Evolutionary conservation across 2,888 invertebrate genomes (phyloP).

Genomic region (Diachrysia chrysitis): DNA sequence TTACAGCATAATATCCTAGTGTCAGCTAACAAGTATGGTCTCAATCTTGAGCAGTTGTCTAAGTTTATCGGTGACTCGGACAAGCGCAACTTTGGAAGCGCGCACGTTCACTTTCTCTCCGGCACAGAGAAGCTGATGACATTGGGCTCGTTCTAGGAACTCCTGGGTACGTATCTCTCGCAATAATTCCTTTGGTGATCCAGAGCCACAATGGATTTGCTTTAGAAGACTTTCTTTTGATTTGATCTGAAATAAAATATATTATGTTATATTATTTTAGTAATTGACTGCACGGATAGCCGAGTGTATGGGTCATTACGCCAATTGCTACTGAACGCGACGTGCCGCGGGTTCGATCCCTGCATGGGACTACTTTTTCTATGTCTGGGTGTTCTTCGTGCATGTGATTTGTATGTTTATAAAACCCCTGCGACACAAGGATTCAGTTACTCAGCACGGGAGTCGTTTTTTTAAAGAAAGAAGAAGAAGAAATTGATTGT

Average conservation of each 20-base stretch:
- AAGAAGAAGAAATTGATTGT: too few relatives aligned
- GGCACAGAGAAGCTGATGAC: slow-evolving; percentile 93
- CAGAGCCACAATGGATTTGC: slow-evolving; percentile 91
- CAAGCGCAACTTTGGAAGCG: slow-evolving; percentile 94
- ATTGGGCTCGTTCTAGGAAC: slow-evolving; percentile 94
- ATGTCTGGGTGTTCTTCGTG: too few relatives aligned
- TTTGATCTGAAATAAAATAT: slow-evolving; percentile 89
- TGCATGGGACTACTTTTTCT: too few relatives aligned
- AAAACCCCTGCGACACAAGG: too few relatives aligned
- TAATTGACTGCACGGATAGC: too few relatives aligned
- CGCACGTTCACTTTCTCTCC: slow-evolving; percentile 94
- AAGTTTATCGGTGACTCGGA: slow-evolving; percentile 95
- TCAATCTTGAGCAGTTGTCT: slow-evolving; percentile 95
- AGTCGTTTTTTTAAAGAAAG: too few relatives aligned
- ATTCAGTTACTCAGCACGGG: too few relatives aligned
- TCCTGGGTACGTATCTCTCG: slow-evolving; percentile 94
- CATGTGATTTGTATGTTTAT: too few relatives aligned
- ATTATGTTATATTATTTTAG: too few relatives aligned
- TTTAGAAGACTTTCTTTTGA: slow-evolving; percentile 94
- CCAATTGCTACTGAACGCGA: too few relatives aligned
- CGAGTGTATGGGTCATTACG: too few relatives aligned
- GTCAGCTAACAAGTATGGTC: slow-evolving; percentile 92
- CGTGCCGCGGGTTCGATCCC: too few relatives aligned
- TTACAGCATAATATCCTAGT: slow-evolving; percentile 62
- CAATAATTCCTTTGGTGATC: slow-evolving; percentile 85